These are phyloP conservation scores for Danio albolineatus DNA, from an alignment of 2,797 vertebrate species.

Conservation along the genomic window DNA sequence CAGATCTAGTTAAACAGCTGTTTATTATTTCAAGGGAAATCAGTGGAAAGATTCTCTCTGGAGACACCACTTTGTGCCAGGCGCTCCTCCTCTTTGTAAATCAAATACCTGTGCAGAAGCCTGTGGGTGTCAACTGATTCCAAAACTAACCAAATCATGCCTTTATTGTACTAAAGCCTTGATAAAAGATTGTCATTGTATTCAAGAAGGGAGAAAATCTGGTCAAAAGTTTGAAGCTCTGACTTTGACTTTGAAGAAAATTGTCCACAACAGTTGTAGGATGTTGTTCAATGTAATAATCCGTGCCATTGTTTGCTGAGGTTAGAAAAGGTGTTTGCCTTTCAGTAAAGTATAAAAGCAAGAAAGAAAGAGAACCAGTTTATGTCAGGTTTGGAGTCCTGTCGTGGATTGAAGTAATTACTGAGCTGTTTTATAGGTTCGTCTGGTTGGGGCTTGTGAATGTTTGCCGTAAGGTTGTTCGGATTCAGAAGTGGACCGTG, in stretches of 20 bases:
- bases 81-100: constrained; percentile 66
- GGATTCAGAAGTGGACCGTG: constrained; percentile 58
- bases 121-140: constrained; percentile 33
- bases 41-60: constrained; percentile 88
- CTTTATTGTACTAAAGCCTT: constrained; percentile 20
- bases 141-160: constrained; percentile 39
- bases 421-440: constrained; percentile 72
- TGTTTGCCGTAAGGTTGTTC: constrained; percentile 68
- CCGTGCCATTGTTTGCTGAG: not conserved
- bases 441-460: constrained; percentile 68
- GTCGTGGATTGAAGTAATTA: constrained; percentile 78
- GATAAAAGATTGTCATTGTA: constrained; percentile 34
- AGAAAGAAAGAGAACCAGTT: constrained; percentile 3
- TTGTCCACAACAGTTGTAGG: not conserved
- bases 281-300: not conserved
- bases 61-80: constrained; percentile 75
- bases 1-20: constrained; percentile 93
- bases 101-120: constrained; percentile 40
- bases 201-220: constrained; percentile 8
- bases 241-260: not conserved
- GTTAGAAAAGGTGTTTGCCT: not conserved
- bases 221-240: constrained; percentile 18
- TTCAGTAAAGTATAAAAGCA: not conserved
- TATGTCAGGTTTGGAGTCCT: constrained; percentile 58
- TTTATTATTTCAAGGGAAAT: constrained; percentile 93